Percentiles rank a stretch among this genome's conserved stretches.
Conservation (phyloP, 2,113 vertebrate genomes). For the Talpa occidentalis region DNA sequence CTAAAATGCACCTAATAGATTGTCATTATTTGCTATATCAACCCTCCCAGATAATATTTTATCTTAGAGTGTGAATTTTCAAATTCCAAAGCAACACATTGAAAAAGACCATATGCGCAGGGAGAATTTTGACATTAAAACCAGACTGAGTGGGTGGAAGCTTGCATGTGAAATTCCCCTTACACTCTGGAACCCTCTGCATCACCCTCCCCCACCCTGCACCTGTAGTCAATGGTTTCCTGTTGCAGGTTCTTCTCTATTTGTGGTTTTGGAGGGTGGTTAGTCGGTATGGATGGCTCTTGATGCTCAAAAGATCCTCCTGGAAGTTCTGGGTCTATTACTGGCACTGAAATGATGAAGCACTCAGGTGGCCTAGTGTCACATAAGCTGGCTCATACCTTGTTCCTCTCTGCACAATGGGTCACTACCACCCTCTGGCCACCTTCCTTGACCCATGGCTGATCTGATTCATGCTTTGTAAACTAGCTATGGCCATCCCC, state of each 20-base stretch:
- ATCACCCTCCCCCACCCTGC: background rate
- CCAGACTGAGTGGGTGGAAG: background rate
- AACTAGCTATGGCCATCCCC: background rate
- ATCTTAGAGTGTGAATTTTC: background rate
- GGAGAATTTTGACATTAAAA: background rate
- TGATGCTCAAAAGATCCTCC: background rate
- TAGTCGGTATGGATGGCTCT: background rate
- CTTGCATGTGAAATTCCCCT: background rate
- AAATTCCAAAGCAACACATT: background rate
- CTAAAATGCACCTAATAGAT: background rate
- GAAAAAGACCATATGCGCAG: background rate
- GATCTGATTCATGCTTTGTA: background rate
- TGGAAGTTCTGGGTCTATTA: accelerated
- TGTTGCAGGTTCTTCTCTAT: background rate
- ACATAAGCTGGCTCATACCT: background rate
- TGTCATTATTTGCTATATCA: background rate
- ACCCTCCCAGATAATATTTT: background rate
- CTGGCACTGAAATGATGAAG: background rate
- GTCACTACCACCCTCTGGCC: background rate
- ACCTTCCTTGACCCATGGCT: background rate
- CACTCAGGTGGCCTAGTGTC: background rate
- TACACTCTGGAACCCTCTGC: background rate
- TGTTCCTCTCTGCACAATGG: background rate
- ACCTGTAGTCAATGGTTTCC: background rate
- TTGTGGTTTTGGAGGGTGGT: background rate